Base-by-base conservation (phyloP, 2,797 vertebrate genomes). In the Cyclura pinguis region DNA sequence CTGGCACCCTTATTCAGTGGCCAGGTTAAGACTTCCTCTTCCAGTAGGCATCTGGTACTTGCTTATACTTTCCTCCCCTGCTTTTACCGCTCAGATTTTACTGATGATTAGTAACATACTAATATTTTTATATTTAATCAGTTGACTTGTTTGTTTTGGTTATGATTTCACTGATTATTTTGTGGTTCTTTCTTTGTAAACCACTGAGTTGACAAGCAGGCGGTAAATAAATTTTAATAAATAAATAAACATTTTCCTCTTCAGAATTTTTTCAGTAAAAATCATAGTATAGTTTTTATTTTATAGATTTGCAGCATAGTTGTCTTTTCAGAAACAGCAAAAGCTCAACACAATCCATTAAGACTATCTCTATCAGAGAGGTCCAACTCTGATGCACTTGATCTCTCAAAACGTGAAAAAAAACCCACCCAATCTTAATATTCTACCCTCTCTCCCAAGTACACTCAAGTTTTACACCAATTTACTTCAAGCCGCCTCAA, bases 401-500 rank as follows among this genome's bases (percentile, higher is more conserved):
- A 22, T 52, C 20, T 59, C 24, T 52, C 59, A 69, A 29, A 80
- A 88, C 20, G 4, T 57, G 62, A 67, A 32, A 29, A 29, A 29
- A 29, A 9, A 76, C 73, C 32, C n/a, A 67, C 3, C 20, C n/a
- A 16, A 24, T 59, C 27, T 87, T 67, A 24, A 24, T 55, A 16
- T n/a, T 80, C 10, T 80, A 69, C 2, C 10, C 59, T 64, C 38
- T 80, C 24, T 8, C n/a, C 47, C 72, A 22, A 35, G 22, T 47
- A 20, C 22, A 88, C 55, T 14, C 81, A 81, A 55, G 73, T 73
- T 88, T 52, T 88, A 88, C 72, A 72, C 14, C 47, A 55, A 50
- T 57, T 88, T 35, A 55, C 55, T 88, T 81, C 80, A 59, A 69
- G 52, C 32, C 13, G 27, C 3, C 18, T 7, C n/a, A 18, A 82